Evolutionary conservation across 2,888 invertebrate species (phyloP), one percentile per base, ranked within the genome.

Genomic region (Saturnia japonica): DNA sequence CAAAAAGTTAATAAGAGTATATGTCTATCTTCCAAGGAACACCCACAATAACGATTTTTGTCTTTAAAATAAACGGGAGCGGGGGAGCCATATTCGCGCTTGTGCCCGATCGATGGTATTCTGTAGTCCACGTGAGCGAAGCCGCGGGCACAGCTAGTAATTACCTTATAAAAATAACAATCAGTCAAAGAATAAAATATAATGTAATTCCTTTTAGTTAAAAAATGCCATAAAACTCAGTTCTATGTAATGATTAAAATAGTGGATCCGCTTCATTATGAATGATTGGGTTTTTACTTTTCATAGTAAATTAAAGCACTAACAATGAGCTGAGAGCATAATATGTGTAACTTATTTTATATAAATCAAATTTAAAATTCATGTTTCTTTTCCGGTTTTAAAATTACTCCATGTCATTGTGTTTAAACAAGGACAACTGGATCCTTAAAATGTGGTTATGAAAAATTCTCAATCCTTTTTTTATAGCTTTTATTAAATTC

Each of bases 371-470:
- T 19, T 68, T n/a, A 47, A 19, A 54, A 40, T 54, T 40, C 34
- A 40, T 22, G 34, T 12, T 28, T 47, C 43, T 40, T 34, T 64
- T 69, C 43, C 34, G 40, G 28, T 25, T 47, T 34, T 28, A 47
- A 45, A 60, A 64, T 25, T 64, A 12, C 28, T 45, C 6, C 25
- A n/a, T 47, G 64, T 69, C 64, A 51, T 69, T 47, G 40, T 22
- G 6, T 25, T 47, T 19, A 22, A 62, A 28, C 69, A 64, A 69
- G 64, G 69, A 64, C 22, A 34, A n/a, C 68, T 40, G 54, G 40
- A 40, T 68, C 40, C 34, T 68, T 68, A 34, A 54, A n/a, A 68
- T 19, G 40, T n/a, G 19, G 34, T 54, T 22, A n/a, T 25, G 9
- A 34, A 11, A 40, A n/a, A 9, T 68, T 34, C 47, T 47, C 25